Base-by-base conservation (phyloP, 2,113 vertebrate genomes). In the Sander lucioperca region DNA sequence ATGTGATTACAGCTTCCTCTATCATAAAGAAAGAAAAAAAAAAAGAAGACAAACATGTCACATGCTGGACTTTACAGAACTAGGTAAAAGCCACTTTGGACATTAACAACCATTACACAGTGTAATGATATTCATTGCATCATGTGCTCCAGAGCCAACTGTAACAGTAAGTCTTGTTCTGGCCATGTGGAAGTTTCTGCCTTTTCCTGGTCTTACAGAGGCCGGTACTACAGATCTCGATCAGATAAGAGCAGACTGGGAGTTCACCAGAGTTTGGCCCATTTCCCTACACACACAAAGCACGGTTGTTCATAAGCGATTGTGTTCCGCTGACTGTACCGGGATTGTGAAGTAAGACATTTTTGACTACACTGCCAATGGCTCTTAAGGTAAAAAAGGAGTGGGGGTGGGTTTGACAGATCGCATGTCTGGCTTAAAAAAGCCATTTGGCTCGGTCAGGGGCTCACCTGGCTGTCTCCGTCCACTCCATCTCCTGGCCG, bases 401-500 rank as follows among this genome's bases (percentile, higher is more conserved):
- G 21, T 2, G 15, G 18, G 11, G 15, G 6, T 18, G 27, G 12
- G 9, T 21, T 2, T 21, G 54, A 11, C 14, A 10, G 30, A 27
- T 12, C 0, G 0, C 25, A 54, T 23, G 33, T 4, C 36, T 14
- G 67, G 16, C 21, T 77, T 56, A 2, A 19, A 45, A 3, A 21
- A 18, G 45, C 39, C 48, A 5, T 45, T 19, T 0, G 1, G 16
- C 16, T n/a, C 54, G 2, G 70, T 25, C 58, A 4, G 70, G 5
- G 3, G 8, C 96, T 95, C 91, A 99, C 98, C 98, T 98, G 8
- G 97, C 98, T 0, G 98, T 99, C 91, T 99, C 98, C 88, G 98
- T 98, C 98, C 98, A 99, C 57, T 99, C 98, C 97, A 99, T 96
- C 94, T 99, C 98, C 85, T 99, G 98, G 8, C 98, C 98, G 0